These are phyloP conservation scores for Neomicropteryx cornuta DNA, from an alignment of 1,140 invertebrate genomes.

Conservation along the genomic window DNA sequence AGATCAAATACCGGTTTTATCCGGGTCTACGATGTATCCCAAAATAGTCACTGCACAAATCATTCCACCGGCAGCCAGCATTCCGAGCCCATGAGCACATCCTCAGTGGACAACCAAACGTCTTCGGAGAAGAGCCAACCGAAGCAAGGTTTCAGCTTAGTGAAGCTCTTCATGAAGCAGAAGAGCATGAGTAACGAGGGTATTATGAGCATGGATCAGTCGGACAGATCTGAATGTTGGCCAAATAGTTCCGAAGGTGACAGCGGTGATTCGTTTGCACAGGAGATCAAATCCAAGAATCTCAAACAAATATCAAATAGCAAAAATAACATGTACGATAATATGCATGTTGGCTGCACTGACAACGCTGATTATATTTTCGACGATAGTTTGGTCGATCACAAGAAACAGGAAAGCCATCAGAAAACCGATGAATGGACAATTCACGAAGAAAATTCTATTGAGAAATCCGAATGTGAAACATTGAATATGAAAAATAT, in stretches of 20 bases:
- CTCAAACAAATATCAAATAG: background rate
- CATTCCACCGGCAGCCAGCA: conserved; percentile 33
- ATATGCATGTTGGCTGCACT: too few species aligned
- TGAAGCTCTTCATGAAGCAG: conserved; percentile 84
- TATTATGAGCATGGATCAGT: conserved; percentile 48
- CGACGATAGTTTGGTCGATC: too few species aligned
- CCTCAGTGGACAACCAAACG: conserved; percentile 37
- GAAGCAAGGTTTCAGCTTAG: conserved; percentile 62
- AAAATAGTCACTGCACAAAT: conserved; percentile 31
- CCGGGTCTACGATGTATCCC: conserved; percentile 55
- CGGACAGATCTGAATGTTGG: conserved; percentile 52
- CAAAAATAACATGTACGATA: too few species aligned
- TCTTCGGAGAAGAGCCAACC: conserved; percentile 38
- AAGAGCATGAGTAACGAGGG: conserved; percentile 69
- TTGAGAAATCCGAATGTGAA: too few species aligned
- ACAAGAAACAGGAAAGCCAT: too few species aligned
- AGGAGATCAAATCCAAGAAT: background rate
- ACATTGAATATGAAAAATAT: too few species aligned
- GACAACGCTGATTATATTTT: too few species aligned
- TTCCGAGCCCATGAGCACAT: conserved; percentile 46
- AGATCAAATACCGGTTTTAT: conserved; percentile 40
- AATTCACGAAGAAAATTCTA: too few species aligned
- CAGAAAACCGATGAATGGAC: too few species aligned
- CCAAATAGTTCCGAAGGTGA: conserved; percentile 39
- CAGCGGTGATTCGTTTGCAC: conserved; percentile 26